Conservation (phyloP, 2,797 vertebrate species). For the Limosa lapponica region DNA sequence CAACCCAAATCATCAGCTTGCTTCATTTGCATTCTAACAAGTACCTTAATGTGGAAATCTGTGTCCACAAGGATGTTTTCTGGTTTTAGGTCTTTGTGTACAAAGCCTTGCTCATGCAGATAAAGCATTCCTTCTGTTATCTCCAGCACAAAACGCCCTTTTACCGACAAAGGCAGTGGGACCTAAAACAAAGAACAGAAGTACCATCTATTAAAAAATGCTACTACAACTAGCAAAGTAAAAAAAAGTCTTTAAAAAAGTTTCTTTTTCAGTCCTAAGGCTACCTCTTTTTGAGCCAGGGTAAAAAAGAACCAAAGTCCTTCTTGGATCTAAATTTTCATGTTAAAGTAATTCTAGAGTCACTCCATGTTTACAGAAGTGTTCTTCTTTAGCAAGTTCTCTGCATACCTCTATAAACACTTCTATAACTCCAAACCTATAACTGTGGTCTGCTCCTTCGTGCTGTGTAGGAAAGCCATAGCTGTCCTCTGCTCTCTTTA, state of each 20-base stretch:
- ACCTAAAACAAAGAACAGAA: constrained; percentile 77
- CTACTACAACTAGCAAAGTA: background rate
- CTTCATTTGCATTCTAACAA: background rate
- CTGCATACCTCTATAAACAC: background rate
- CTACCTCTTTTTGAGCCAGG: background rate
- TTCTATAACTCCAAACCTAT: background rate
- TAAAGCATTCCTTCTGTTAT: constrained; percentile 94
- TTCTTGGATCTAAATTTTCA: background rate
- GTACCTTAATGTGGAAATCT: constrained; percentile 95
- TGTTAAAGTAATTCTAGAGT: background rate
- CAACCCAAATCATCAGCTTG: background rate
- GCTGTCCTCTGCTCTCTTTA: background rate
- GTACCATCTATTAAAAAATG: background rate
- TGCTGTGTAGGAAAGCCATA: background rate
- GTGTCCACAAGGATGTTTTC: constrained; percentile 93
- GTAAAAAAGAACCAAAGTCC: background rate
- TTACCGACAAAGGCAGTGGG: constrained; percentile 86
- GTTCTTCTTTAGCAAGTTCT: background rate
- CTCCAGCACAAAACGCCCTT: constrained; percentile 90
- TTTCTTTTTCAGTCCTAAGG: background rate
- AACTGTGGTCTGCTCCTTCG: background rate
- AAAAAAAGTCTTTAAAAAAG: background rate
- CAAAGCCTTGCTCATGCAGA: constrained; percentile 82
- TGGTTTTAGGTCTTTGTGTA: constrained; percentile 97
- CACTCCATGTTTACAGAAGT: background rate